These are phyloP conservation scores for Hepsetus odoe DNA, from an alignment of 2,113 vertebrate species.

Conservation along the genomic window DNA sequence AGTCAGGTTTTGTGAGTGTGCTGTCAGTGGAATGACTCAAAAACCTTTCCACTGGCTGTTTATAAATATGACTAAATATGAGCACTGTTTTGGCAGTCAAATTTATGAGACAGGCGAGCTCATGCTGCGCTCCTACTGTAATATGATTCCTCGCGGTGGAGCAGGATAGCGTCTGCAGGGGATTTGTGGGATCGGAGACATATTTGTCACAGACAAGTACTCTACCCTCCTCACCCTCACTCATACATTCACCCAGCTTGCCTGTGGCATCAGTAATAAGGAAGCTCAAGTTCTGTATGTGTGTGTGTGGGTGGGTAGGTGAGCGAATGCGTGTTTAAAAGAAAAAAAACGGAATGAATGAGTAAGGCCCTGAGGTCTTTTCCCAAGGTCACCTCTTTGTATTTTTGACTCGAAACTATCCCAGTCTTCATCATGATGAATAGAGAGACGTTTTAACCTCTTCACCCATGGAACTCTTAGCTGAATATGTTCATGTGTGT, in stretches of 20 bases:
- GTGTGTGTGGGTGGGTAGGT: background rate
- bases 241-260: constrained; percentile 14
- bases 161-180: constrained; percentile 20
- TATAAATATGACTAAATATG: constrained; percentile 13
- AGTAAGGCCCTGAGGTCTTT: background rate
- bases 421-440: background rate
- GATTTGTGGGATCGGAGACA: constrained; percentile 20
- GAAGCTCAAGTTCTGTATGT: background rate
- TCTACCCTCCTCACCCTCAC: constrained; percentile 9
- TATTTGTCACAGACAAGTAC: constrained; percentile 32
- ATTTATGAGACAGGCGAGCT: background rate
- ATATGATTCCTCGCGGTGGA: background rate
- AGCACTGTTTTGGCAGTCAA: background rate
- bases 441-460: background rate
- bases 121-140: constrained; percentile 23
- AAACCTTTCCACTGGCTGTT: background rate
- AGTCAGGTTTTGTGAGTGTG: constrained; percentile 10
- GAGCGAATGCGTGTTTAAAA: background rate
- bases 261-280: constrained; percentile 18
- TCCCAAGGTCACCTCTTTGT: background rate
- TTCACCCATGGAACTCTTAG: background rate
- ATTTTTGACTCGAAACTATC: background rate
- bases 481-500: background rate
- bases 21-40: background rate
- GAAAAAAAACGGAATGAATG: background rate